Evolutionary conservation across 2,113 vertebrate genomes (phyloP), one percentile per base, ranked within the genome.

Genomic region (Ictidomys tridecemlineatus): DNA sequence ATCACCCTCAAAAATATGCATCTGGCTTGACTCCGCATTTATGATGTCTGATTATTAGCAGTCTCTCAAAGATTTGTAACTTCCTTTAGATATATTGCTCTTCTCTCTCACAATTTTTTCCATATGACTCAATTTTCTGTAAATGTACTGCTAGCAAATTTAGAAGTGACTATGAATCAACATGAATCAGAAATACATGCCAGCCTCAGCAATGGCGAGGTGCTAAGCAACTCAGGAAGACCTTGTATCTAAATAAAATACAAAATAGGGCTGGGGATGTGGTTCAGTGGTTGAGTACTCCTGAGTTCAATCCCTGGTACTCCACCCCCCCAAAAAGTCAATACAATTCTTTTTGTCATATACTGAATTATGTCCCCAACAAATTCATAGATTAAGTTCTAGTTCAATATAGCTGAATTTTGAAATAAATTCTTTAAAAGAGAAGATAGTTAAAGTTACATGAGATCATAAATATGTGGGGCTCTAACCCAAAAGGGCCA

Each of bases 1-100:
- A 24, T 0, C 14, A 10, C 9, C 37, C 22, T 92, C 32, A 82
- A 13, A 86, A 86, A 84, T 82, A 37, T 87, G 9, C 4, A 77
- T 48, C 74, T 91, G 51, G 14, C n/a, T 28, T 24, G 58, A 42
- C 0, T 74, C 26, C 53, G 65, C 30, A 28, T 39, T 95, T 95
- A 45, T 88, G 48, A 74, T 79, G 26, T 48, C 8, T 86, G 30
- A 78, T 96, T 96, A 87, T 94, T 96, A 95, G 4, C 1, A 96
- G 2, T 7, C 6, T 84, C 85, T 89, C 83, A 58, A 94, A 91
- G 37, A 69, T 48, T 53, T 85, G 0, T 63, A 92, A 74, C 5
- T 94, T 93, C 42, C 78, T 96, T 10, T 39, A 73, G 67, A 82
- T 87, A 89, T 93, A 91, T 89, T 76, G 9, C 1, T 58, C 89